These are phyloP conservation scores for Pseudomugil tenellus DNA, from an alignment of 2,797 vertebrate genomes.

Conservation along the genomic window DNA sequence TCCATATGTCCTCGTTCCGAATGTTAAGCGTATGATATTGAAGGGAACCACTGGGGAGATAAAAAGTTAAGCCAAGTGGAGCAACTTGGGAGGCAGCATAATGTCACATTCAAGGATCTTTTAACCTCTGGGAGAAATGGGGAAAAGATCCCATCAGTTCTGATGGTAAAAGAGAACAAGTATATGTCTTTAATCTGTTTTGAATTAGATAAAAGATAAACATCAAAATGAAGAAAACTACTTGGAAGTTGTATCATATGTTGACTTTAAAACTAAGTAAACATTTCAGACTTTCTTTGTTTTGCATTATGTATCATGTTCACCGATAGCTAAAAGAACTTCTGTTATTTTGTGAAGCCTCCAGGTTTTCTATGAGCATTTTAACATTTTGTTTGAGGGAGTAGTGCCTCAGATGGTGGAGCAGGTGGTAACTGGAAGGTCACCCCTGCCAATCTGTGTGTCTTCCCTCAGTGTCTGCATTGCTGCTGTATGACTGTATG, in stretches of 20 bases:
- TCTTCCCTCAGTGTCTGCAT: not conserved
- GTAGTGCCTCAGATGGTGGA: not conserved
- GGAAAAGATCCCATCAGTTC: not conserved
- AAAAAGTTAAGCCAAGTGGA: constrained; percentile 22
- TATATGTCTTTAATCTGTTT: not conserved
- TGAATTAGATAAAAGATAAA: not conserved
- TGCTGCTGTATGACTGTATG: not conserved
- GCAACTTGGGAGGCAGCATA: constrained; percentile 19
- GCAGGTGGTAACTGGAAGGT: not conserved
- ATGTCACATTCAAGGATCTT: constrained; percentile 38
- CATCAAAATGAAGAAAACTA: not conserved
- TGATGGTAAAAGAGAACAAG: not conserved
- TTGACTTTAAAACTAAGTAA: not conserved
- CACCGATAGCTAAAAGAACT: no score
- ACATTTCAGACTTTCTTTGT: no score
- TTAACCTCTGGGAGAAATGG: constrained; percentile 16
- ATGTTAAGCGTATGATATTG: constrained; percentile 38
- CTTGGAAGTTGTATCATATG: not conserved
- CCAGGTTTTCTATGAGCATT: no score
- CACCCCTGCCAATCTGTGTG: not conserved
- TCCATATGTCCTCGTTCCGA: constrained; percentile 59
- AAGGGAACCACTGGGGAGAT: constrained; percentile 26
- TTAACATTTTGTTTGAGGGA: not conserved
- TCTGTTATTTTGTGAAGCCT: no score
- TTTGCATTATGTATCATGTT: no score